A percentile compares a stretch with the other conserved stretches of the same genome.
Conservation (phyloP, 2,113 vertebrate species). For the Bufo bufo region DNA sequence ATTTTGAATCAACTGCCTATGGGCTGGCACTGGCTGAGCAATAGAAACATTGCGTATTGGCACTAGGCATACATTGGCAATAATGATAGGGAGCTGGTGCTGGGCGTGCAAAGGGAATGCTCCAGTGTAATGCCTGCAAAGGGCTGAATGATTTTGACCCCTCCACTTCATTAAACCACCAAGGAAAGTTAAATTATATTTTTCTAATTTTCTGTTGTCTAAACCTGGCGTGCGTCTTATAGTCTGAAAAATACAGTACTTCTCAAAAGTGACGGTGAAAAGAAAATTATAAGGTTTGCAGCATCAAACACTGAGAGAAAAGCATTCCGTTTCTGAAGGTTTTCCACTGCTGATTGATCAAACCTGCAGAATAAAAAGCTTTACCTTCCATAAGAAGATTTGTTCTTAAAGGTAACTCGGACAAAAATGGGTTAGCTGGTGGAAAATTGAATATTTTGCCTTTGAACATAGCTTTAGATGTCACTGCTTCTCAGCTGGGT, state of each 20-base stretch:
- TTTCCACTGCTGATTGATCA: slow-evolving; percentile 41
- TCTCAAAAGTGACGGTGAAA: neutral
- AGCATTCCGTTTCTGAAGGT: neutral
- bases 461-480: slow-evolving; percentile 52
- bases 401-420: slow-evolving; percentile 30
- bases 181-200: no score
- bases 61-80: no score
- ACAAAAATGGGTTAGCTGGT: slow-evolving; percentile 21
- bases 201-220: no score
- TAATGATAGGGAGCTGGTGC: no score
- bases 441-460: slow-evolving; percentile 14
- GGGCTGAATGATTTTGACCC: no score
- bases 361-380: slow-evolving; percentile 47
- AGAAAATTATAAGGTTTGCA: slow-evolving; percentile 13
- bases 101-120: no score
- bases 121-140: no score
- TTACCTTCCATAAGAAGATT: slow-evolving; percentile 32
- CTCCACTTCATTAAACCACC: no score
- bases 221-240: no score
- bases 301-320: slow-evolving; percentile 28
- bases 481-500: slow-evolving; percentile 50
- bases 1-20: no score
- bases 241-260: neutral
- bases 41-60: no score
- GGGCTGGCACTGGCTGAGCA: no score